phyloP scores from a whole-genome alignment of 1,140 invertebrate genomes.

The Neuroterus valhalla region DNA sequence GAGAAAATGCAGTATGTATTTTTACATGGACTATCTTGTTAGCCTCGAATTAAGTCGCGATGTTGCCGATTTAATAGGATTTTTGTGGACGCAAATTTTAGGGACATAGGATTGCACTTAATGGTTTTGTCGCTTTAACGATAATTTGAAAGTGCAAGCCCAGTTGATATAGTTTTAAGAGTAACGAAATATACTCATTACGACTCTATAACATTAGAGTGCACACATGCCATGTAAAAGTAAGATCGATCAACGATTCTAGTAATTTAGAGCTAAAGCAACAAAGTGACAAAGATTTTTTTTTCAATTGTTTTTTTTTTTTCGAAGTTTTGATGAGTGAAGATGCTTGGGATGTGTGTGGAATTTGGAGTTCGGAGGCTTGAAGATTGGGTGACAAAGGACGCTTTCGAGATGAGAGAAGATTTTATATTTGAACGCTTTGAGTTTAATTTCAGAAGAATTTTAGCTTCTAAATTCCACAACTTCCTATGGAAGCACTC shows the following conservation, averaged over 20 bases:
- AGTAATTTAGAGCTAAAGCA: slow-evolving; percentile 4
- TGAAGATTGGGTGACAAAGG: too few species aligned
- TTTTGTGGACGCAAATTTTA: slow-evolving; percentile 17
- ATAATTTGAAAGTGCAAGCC: slow-evolving; percentile 18
- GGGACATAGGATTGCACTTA: slow-evolving; percentile 20
- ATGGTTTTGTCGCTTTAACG: not conserved
- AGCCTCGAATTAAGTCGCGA: not conserved
- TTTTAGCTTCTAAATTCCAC: too few species aligned
- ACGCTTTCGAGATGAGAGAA: too few species aligned
- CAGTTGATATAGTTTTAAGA: not conserved
- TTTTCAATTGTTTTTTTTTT: not conserved
- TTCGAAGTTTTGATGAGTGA: not conserved
- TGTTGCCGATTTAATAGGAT: slow-evolving; percentile 1
- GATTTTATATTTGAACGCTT: too few species aligned
- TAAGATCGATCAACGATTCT: not conserved
- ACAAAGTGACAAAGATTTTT: not conserved
- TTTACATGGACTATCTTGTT: not conserved
- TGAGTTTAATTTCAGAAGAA: too few species aligned
- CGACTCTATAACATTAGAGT: not conserved
- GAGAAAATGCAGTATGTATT: slow-evolving; percentile 27
- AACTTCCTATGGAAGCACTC: too few species aligned
- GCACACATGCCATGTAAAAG: slow-evolving; percentile 5
- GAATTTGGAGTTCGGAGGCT: too few species aligned
- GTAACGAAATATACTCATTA: slow-evolving; percentile 1
- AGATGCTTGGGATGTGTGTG: too few species aligned